Conservation (phyloP, 2,113 vertebrate genomes). For the Melanocharis versteri region DNA sequence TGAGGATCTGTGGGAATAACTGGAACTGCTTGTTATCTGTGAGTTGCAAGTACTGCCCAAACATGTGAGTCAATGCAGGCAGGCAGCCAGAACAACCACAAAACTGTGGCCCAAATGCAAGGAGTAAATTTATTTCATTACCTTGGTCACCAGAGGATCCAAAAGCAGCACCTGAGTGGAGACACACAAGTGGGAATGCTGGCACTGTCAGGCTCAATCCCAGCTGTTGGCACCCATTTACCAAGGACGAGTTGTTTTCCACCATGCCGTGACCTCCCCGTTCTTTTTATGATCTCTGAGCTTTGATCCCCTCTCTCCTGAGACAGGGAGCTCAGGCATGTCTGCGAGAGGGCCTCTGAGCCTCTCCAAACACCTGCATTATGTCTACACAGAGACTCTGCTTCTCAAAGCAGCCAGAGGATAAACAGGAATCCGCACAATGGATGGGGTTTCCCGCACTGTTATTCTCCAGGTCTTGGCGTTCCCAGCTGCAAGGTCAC, state of each 20-base stretch:
- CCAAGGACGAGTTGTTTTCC: not conserved
- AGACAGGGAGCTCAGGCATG: not conserved
- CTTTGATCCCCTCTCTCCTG: not conserved
- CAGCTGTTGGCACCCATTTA: not conserved
- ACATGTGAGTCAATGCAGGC: not conserved
- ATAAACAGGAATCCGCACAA: not conserved
- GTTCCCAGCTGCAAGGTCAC: not conserved
- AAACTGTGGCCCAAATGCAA: not conserved
- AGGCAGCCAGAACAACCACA: not conserved
- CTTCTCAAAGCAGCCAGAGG: not conserved
- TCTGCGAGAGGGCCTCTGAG: not conserved
- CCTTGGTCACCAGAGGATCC: not conserved
- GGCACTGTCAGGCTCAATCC: accelerated
- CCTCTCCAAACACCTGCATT: not conserved
- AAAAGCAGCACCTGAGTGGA: not conserved
- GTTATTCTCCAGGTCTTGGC: not conserved
- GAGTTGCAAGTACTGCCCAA: not conserved
- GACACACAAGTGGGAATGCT: not conserved
- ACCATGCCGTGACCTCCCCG: not conserved
- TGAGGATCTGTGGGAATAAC: not conserved
- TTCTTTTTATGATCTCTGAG: not conserved
- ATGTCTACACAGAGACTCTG: not conserved
- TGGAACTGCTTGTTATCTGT: not conserved
- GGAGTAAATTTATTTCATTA: not conserved
- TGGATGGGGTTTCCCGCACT: not conserved